phyloP scores from a whole-genome alignment of 2,888 invertebrate genomes.

The Acanthosepion lycidas region DNA sequence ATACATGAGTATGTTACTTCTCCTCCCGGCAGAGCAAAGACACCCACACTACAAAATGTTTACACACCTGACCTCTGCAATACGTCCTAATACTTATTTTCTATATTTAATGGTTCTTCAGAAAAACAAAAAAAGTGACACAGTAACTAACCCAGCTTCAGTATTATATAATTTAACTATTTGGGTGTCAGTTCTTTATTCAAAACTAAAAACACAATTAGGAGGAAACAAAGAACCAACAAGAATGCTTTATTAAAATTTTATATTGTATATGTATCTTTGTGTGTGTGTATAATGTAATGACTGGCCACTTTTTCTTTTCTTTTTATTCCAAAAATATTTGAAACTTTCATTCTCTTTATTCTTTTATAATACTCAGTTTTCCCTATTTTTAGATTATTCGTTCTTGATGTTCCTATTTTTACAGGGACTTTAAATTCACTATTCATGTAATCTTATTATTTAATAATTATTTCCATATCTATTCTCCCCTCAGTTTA shows the following conservation, averaged over 20 bases:
- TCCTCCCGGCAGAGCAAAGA: background rate
- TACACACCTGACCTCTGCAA: background rate
- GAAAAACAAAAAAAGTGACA: no score
- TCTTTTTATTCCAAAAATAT: background rate
- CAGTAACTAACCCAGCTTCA: no score
- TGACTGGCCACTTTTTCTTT: background rate
- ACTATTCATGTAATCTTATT: background rate
- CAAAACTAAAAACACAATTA: background rate
- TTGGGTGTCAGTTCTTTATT: background rate
- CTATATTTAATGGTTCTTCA: no score
- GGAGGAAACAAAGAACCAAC: no score
- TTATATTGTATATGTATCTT: background rate
- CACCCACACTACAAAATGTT: background rate
- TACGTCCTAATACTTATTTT: no score
- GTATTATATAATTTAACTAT: background rate
- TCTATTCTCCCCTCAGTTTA: background rate
- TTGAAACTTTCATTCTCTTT: background rate
- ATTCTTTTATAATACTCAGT: background rate
- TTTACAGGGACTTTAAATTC: background rate
- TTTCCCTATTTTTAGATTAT: background rate
- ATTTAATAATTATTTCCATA: background rate
- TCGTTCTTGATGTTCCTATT: background rate
- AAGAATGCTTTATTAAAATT: no score
- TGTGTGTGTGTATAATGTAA: background rate
- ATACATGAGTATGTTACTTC: background rate